Percentiles rank a stretch among this genome's conserved stretches.
Evolutionary conservation across 2,888 invertebrate genomes (phyloP).

Genomic region (Cacoxenus indagator): DNA sequence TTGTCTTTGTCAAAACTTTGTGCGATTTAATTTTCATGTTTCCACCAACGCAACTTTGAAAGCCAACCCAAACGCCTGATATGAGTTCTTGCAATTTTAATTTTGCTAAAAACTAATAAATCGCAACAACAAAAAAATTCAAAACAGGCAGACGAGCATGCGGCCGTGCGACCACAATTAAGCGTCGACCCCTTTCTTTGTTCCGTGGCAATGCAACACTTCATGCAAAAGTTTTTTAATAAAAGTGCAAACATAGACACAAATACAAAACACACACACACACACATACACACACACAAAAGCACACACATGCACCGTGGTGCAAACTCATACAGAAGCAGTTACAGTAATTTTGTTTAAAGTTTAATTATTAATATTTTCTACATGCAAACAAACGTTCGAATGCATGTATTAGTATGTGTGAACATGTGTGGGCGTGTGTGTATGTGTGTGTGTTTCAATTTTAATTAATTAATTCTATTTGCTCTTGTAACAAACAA

Average conservation of each 20-base stretch:
- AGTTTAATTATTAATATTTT: slow-evolving; percentile 9
- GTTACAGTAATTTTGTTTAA: slow-evolving; percentile 37
- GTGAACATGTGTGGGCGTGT: neutral
- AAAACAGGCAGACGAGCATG: neutral
- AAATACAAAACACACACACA: slow-evolving; percentile 15
- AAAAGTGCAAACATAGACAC: slow-evolving; percentile 51
- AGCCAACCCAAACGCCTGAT: no score
- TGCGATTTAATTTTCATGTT: no score
- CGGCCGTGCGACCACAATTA: neutral
- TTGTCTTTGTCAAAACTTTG: no score
- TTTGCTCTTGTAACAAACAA: slow-evolving; percentile 9
- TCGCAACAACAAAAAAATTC: no score
- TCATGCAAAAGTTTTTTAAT: slow-evolving; percentile 60
- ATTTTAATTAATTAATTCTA: slow-evolving; percentile 50
- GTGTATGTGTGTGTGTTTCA: slow-evolving; percentile 28
- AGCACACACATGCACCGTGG: slow-evolving; percentile 10
- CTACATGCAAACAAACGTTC: no score
- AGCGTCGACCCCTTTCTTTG: neutral
- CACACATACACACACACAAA: slow-evolving; percentile 17
- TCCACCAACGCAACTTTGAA: no score
- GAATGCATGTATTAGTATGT: neutral
- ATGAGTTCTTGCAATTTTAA: no score
- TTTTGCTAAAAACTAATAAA: no score
- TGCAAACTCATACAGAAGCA: slow-evolving; percentile 49
- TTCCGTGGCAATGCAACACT: slow-evolving; percentile 37